These are phyloP conservation scores for Ardeotis arabs DNA, from an alignment of 2,113 vertebrate genomes.

Conservation along the genomic window DNA sequence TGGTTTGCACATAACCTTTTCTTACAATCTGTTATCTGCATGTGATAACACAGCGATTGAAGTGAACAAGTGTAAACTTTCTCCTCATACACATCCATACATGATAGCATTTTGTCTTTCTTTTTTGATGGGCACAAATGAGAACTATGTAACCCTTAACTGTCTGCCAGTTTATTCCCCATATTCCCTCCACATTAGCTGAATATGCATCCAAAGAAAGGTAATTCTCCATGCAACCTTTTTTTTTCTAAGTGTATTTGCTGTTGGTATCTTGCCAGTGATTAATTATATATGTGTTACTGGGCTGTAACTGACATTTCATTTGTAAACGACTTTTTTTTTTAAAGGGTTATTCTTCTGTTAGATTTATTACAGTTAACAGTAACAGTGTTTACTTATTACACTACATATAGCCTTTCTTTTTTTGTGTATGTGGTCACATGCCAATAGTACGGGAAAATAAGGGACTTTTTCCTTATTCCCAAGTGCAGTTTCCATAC, in stretches of 20 bases:
- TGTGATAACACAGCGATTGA: neutral
- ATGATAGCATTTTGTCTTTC: neutral
- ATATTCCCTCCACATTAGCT: neutral
- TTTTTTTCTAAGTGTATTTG: neutral
- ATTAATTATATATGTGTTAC: neutral
- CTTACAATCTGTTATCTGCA: neutral
- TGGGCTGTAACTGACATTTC: neutral
- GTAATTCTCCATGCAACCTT: neutral
- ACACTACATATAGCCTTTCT: neutral
- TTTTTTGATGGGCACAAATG: neutral
- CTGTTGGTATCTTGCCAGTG: neutral
- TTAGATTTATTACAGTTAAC: neutral
- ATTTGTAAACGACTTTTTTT: neutral
- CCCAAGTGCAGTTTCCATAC: neutral
- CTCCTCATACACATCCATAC: neutral
- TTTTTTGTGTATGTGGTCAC: neutral
- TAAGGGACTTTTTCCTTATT: neutral
- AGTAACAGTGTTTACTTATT: neutral
- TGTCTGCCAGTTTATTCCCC: neutral
- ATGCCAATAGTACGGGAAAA: fast-evolving
- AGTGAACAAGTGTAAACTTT: neutral
- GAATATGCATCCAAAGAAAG: neutral
- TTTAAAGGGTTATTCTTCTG: neutral
- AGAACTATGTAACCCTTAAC: neutral
- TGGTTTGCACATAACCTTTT: neutral